A percentile compares a stretch with the other conserved stretches of the same genome.
These are phyloP conservation scores for Champsocephalus esox DNA, from an alignment of 2,797 vertebrate species.

Conservation along the genomic window DNA sequence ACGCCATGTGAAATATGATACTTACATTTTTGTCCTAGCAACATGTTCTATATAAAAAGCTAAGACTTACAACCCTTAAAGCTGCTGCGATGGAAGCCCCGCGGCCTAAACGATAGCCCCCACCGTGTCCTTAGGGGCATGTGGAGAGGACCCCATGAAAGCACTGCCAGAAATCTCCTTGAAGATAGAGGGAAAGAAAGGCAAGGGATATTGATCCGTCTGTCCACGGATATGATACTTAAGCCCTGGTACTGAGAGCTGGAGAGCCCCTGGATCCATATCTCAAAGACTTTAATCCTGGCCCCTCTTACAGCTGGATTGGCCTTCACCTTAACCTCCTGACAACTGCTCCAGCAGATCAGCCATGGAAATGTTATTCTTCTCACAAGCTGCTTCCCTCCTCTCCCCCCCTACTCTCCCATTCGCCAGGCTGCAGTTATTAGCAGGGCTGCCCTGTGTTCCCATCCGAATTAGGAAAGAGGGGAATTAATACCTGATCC, in stretches of 20 bases:
- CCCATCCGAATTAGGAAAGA: constrained; percentile 71
- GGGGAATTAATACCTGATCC: constrained; percentile 77
- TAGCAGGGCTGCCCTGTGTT: constrained; percentile 61
- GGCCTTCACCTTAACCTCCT: constrained; percentile 89
- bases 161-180: constrained; percentile 90
- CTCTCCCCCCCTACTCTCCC: constrained; percentile 26
- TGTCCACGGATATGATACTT: constrained; percentile 97
- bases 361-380: constrained; percentile 85
- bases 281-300: constrained; percentile 94
- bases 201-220: constrained; percentile 94
- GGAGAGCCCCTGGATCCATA: constrained; percentile 91
- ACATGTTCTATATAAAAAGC: constrained; percentile 56
- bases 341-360: constrained; percentile 89
- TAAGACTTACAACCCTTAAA: constrained; percentile 55
- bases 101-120: constrained; percentile 88
- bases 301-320: constrained; percentile 88
- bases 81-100: constrained; percentile 61
- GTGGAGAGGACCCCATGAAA: constrained; percentile 89
- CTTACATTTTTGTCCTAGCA: constrained; percentile 32
- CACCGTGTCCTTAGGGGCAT: constrained; percentile 89
- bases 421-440: constrained; percentile 52
- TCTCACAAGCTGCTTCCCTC: constrained; percentile 74
- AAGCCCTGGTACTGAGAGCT: constrained; percentile 93
- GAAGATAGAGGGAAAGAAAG: constrained; percentile 91
- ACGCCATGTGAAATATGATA: constrained; percentile 50